phyloP scores from a whole-genome alignment of 2,797 vertebrate species.

The Gallinago nigripennis region DNA sequence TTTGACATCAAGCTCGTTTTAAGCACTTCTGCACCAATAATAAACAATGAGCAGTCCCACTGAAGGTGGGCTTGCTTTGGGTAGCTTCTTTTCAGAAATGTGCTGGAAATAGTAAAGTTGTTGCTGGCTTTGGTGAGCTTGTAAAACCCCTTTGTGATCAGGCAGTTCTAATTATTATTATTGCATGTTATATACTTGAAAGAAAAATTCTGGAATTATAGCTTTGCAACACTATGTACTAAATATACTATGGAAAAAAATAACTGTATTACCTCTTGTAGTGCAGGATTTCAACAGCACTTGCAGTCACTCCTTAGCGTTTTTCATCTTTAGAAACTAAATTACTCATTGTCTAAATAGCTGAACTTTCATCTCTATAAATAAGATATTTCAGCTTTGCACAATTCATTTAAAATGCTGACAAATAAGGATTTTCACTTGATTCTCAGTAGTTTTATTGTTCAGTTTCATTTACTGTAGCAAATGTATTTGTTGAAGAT shows the following conservation, averaged over 20 bases:
- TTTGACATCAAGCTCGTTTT: not conserved
- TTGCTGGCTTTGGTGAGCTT: not conserved
- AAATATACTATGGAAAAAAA: slow-evolving; percentile 63
- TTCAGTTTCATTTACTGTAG: slow-evolving; percentile 45
- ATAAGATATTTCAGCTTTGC: slow-evolving; percentile 72
- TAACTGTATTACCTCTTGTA: slow-evolving; percentile 50
- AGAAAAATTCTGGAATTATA: slow-evolving; percentile 37
- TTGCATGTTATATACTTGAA: not conserved
- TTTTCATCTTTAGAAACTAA: slow-evolving; percentile 71
- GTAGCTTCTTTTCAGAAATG: not conserved
- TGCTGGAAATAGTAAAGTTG: not conserved
- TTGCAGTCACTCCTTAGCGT: slow-evolving; percentile 68
- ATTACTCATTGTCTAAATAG: slow-evolving; percentile 76
- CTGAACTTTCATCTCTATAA: slow-evolving; percentile 75
- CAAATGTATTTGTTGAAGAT: slow-evolving; percentile 49
- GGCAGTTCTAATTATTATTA: not conserved
- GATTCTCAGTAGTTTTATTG: slow-evolving; percentile 63
- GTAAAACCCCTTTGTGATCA: slow-evolving; percentile 36
- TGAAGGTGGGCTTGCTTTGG: not conserved
- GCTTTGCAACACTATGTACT: slow-evolving; percentile 26
- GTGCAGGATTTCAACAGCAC: slow-evolving; percentile 58
- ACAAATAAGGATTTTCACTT: slow-evolving; percentile 64
- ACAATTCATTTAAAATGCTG: slow-evolving; percentile 69
- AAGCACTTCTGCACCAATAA: not conserved
- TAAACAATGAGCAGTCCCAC: not conserved